A percentile compares a stretch with the other conserved stretches of the same genome.
These are phyloP conservation scores for Aleiodes leptofemur DNA, from an alignment of 2,888 invertebrate genomes.

Conservation along the genomic window DNA sequence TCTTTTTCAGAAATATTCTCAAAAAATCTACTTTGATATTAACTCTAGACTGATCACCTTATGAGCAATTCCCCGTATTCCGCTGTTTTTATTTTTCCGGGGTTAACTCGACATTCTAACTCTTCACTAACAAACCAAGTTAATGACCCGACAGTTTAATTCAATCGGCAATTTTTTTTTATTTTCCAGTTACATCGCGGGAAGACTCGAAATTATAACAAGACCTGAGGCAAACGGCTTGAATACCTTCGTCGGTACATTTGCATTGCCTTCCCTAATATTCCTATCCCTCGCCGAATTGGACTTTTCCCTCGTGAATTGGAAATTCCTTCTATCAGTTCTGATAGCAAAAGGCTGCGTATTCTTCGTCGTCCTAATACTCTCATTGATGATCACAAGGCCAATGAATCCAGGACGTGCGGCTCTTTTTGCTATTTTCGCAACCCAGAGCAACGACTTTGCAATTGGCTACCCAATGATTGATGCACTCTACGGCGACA, in stretches of 20 bases:
- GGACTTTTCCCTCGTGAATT: slow-evolving; percentile 90
- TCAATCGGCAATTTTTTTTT: slow-evolving; percentile 17
- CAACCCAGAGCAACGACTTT: slow-evolving; percentile 98
- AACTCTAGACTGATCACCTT: too few species aligned
- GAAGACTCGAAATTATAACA: slow-evolving; percentile 88
- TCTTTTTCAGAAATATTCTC: too few species aligned
- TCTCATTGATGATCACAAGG: slow-evolving; percentile 87
- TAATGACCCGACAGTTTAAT: neutral
- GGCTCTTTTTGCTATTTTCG: slow-evolving; percentile 95
- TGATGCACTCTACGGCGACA: slow-evolving; percentile 87
- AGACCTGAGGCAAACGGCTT: slow-evolving; percentile 92
- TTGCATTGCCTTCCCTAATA: slow-evolving; percentile 93
- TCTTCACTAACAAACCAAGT: neutral
- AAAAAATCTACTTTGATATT: too few species aligned
- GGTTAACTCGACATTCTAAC: too few species aligned
- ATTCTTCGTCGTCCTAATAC: slow-evolving; percentile 86
- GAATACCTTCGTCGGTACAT: slow-evolving; percentile 94
- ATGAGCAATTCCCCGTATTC: too few species aligned
- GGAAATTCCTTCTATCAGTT: slow-evolving; percentile 92
- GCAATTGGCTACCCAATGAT: slow-evolving; percentile 97
- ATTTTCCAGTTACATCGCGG: slow-evolving; percentile 85
- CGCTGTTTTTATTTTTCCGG: too few species aligned
- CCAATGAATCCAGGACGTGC: slow-evolving; percentile 90
- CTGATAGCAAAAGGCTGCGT: slow-evolving; percentile 90
- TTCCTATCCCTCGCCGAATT: slow-evolving; percentile 92